Evolutionary conservation across 1,140 invertebrate genomes (phyloP), one percentile per base, ranked within the genome.

Genomic region (Aphelinus certus): DNA sequence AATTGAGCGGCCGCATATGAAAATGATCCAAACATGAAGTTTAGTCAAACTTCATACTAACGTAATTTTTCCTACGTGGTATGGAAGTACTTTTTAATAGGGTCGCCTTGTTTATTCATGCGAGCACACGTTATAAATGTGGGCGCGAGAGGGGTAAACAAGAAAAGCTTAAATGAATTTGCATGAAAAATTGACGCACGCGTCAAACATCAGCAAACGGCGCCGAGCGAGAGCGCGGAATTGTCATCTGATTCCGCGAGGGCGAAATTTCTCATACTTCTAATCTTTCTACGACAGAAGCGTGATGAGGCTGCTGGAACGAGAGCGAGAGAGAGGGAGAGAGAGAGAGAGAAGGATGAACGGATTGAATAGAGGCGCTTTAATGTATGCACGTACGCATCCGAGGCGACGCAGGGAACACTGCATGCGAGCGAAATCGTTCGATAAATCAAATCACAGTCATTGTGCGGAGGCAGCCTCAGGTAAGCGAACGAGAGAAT

Each of bases 361-460:
- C 46, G 67, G 64, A 65, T 71, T 76, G 74, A 73, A 77, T 67
- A 71, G 72, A 58, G 49, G 49, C 65, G 58, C 53, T 77, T 79
- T 79, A 79, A 80, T 77, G 69, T 81, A 79, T 78, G 73, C 76
- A 79, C 78, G 78, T 78, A 64, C 76, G 79, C 78, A 76, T 77
- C 77, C 78, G 76, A 76, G 69, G n/a, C 71, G 57, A 73, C 49
- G 66, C 58, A 53, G 72, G 74, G 76, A 71, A 75, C 77, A 53
- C 65, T 2, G 4, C 55, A 69, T 53, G 66, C 72, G 71, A 83
- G 76, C 79, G 79, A 82, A 82, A 83, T 85, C 80, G 81, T 65
- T 84, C 83, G 82, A 85, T 86, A 85, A 86, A 86, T 86, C 85
- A 86, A 86, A 86, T 86, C 83, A 85, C 77, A 80, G 79, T 85